Evolutionary conservation across 2,888 invertebrate genomes (phyloP).

Genomic region (Sepioteuthis lessoniana): DNA sequence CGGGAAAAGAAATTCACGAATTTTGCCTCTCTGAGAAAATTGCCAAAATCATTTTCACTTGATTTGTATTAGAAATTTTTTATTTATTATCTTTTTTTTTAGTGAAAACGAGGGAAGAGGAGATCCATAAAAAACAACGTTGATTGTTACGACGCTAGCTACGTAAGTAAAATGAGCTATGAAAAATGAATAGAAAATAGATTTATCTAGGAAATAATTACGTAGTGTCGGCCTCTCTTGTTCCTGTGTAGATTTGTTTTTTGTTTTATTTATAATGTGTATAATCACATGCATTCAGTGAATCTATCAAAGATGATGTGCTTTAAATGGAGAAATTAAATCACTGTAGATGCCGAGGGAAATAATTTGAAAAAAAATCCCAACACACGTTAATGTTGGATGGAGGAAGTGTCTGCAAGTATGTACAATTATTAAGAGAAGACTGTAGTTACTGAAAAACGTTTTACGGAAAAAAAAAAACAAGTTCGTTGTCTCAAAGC

Average conservation of each 20-base stretch:
- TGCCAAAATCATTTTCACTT: constrained; percentile 33
- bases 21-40: constrained; percentile 21
- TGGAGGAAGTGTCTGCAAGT: neutral
- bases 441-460: neutral
- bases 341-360: constrained; percentile 14
- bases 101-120: neutral
- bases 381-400: neutral
- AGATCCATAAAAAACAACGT: neutral
- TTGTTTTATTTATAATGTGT: neutral
- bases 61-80: neutral
- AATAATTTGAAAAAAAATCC: neutral
- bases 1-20: neutral
- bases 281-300: constrained; percentile 14
- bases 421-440: neutral
- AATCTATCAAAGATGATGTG: constrained; percentile 18
- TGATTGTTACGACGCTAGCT: neutral
- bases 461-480: neutral
- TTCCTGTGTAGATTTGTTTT: neutral
- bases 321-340: constrained; percentile 12
- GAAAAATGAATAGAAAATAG: constrained; percentile 33
- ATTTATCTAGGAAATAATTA: neutral
- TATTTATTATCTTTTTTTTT: neutral
- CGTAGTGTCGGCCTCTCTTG: neutral
- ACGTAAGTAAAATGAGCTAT: constrained; percentile 33
- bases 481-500: too few species aligned